These are phyloP conservation scores for Octodon degus DNA, from an alignment of 2,113 vertebrate species.

Conservation along the genomic window DNA sequence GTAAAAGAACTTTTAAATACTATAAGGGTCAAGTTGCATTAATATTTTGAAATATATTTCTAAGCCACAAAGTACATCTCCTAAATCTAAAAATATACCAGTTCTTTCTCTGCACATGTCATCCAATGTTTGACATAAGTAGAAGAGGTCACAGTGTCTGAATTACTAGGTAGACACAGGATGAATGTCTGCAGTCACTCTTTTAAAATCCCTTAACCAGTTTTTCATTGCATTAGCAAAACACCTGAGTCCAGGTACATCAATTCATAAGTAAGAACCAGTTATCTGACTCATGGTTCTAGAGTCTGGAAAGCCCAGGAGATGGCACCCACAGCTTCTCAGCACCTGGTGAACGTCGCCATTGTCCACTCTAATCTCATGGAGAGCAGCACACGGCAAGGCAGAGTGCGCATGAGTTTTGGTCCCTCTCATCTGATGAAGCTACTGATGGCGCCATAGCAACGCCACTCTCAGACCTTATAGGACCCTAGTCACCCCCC, in stretches of 20 bases:
- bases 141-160: background rate
- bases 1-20: background rate
- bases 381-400: background rate
- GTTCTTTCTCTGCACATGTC: background rate
- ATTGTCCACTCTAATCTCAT: background rate
- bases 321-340: background rate
- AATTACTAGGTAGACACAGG: background rate
- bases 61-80: background rate
- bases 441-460: background rate
- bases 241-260: background rate
- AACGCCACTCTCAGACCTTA: background rate
- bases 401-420: background rate
- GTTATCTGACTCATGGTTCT: background rate
- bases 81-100: background rate
- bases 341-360: background rate
- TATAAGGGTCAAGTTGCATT: background rate
- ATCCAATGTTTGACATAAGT: background rate
- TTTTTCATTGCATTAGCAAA: background rate
- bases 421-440: background rate
- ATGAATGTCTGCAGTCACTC: background rate
- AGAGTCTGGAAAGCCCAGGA: background rate
- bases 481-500: background rate
- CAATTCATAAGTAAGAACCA: background rate
- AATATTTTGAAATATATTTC: background rate
- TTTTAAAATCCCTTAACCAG: background rate